A percentile compares a stretch with the other conserved stretches of the same genome.
These are phyloP conservation scores for Fregetta grallaria DNA, from an alignment of 2,113 vertebrate genomes.

Conservation along the genomic window DNA sequence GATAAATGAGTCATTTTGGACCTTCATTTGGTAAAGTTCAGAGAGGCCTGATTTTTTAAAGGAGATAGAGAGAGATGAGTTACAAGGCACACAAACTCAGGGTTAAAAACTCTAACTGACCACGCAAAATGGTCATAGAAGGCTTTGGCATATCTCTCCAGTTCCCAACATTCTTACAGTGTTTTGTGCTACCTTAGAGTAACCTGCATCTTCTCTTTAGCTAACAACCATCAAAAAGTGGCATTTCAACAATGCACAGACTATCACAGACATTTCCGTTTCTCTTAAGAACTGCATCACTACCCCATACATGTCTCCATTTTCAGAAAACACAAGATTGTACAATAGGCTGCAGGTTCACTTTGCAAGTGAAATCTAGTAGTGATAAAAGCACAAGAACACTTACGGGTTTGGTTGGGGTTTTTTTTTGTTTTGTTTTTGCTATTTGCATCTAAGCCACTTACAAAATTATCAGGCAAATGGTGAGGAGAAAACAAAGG, in stretches of 20 bases:
- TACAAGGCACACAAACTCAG: background rate
- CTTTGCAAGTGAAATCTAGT: background rate
- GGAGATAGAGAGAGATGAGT: background rate
- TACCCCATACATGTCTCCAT: background rate
- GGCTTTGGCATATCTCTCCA: background rate
- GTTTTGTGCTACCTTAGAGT: background rate
- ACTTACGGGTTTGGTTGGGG: background rate
- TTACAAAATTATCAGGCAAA: background rate
- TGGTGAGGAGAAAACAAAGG: background rate
- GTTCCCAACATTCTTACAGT: background rate
- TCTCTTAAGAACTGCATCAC: background rate
- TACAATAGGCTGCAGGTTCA: background rate
- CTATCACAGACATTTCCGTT: background rate
- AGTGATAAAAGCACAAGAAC: background rate
- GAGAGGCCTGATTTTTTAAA: background rate
- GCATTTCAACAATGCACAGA: no score
- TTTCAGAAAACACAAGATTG: background rate
- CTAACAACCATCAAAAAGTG: background rate
- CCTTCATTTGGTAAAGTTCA: background rate
- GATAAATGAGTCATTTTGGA: background rate
- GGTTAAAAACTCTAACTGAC: no score
- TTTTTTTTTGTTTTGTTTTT: background rate
- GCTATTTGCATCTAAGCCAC: background rate
- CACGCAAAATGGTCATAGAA: background rate
- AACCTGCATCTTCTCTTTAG: background rate